phyloP scores from a whole-genome alignment of 2,888 invertebrate species.

The Chesias legatella region DNA sequence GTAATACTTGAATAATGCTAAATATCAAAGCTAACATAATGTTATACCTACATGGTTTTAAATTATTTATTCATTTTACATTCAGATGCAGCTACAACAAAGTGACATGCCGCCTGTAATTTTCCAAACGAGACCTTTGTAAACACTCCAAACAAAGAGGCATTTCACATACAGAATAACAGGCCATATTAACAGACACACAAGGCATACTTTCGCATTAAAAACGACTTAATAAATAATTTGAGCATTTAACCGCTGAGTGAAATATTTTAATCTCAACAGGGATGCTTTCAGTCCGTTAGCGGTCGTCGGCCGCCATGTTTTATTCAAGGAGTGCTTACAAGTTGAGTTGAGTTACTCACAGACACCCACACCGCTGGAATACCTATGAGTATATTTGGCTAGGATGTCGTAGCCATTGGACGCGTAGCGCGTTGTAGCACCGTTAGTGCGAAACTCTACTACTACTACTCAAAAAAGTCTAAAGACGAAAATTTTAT shows the following conservation, averaged over 20 bases:
- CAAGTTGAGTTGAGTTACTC: conserved; percentile 44
- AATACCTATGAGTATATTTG: conserved; percentile 15
- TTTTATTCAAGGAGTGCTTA: conserved; percentile 58
- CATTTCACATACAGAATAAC: conserved; percentile 20
- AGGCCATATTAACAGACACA: conserved; percentile 30
- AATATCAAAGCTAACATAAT: background rate
- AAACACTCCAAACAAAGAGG: conserved; percentile 3
- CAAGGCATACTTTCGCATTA: conserved; percentile 33
- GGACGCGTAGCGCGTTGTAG: background rate
- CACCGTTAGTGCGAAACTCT: background rate
- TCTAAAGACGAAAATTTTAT: too few relatives aligned
- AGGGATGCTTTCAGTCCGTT: conserved; percentile 58
- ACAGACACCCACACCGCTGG: conserved; percentile 17
- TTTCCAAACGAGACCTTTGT: conserved; percentile 16
- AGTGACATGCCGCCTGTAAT: conserved; percentile 24
- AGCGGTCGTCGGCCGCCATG: conserved; percentile 57
- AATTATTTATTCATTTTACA: conserved; percentile 18
- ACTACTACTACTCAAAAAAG: too few relatives aligned
- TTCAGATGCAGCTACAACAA: conserved; percentile 15
- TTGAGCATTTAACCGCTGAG: conserved; percentile 59
- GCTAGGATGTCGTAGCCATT: background rate
- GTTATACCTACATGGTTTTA: conserved; percentile 1
- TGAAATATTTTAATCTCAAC: conserved; percentile 73
- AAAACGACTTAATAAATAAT: conserved; percentile 67
- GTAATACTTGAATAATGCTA: background rate